phyloP scores from a whole-genome alignment of 2,888 invertebrate species.

The Hofmannophila pseudospretella region DNA sequence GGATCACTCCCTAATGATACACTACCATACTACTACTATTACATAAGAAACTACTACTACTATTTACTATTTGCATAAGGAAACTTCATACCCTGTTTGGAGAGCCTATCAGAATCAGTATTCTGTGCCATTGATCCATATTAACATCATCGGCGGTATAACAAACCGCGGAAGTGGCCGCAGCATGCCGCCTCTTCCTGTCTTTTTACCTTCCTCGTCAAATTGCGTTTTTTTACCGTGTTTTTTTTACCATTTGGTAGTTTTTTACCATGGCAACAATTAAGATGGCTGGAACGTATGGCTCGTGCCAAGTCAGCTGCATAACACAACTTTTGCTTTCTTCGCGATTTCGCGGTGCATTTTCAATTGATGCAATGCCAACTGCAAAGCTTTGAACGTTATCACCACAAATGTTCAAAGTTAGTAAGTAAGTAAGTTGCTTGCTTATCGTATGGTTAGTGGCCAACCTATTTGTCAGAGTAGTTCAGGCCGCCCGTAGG shows the following conservation, averaged over 20 bases:
- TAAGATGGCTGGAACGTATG: constrained; percentile 45
- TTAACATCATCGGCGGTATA: constrained; percentile 17
- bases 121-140: constrained; percentile 38
- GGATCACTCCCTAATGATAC: too few species aligned
- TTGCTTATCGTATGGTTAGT: too few species aligned
- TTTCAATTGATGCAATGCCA: constrained; percentile 12
- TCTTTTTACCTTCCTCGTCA: constrained; percentile 59
- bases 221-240: constrained; percentile 55
- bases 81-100: too few species aligned
- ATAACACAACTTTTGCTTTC: constrained; percentile 44
- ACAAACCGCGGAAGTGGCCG: constrained; percentile 68
- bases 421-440: too few species aligned
- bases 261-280: constrained; percentile 41
- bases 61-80: too few species aligned
- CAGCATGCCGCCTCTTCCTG: constrained; percentile 72
- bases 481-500: too few species aligned
- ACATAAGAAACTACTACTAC: too few species aligned
- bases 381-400: too few species aligned
- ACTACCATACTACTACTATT: too few species aligned
- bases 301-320: constrained; percentile 68
- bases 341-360: constrained; percentile 24
- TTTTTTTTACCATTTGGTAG: constrained; percentile 28
- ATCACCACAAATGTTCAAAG: too few species aligned
- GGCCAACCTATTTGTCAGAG: too few species aligned
- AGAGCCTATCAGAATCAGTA: too few species aligned